Base-by-base conservation (phyloP, 2,888 invertebrate genomes). In the Epistrophe eligans region DNA sequence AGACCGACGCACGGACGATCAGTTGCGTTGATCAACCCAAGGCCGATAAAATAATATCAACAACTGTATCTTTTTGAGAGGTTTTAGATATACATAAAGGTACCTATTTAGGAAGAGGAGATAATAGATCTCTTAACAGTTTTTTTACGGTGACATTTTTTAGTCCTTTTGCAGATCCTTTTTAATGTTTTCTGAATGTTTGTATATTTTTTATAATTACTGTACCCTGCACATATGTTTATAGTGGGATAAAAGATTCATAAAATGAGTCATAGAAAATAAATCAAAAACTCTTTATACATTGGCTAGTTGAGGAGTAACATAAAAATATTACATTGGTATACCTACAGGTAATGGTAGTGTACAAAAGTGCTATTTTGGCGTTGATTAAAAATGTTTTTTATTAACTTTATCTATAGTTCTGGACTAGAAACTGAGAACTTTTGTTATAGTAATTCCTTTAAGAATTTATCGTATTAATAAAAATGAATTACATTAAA, bases 71-170 rank as follows among this genome's bases (percentile, higher is more conserved):
- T 45, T 45, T 40, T 45, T 60, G n/a, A 72, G 58, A 52, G 73
- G 62, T 72, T 57, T 55, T 19, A 58, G 50, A 80, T 67, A 60
- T 5, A 7, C 2, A 15, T 43, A 43, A n/a, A n/a, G n/a, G n/a
- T n/a, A 43, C n/a, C 28, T 52, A 28, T 35, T 9, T 7, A 35
- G 0, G 35, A 8, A 35, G 2, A 50, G 9, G 1, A 32, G 55
- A 55, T 55, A 55, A 9, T 0, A 19, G 52, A 55, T 55, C 28
- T 73, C 24, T 77, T 71, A 52, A 40, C 60, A 6, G 48, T 45
- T 40, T 62, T 24, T 72, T 55, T 52, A 58, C 60, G 50, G 70
- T 35, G 76, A 70, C 76, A 57, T 52, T 77, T 77, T 64, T 28
- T 19, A n/a, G 43, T 74, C 2, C 13, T 50, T 13, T n/a, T 43